These are phyloP conservation scores for Acanthis flammea DNA, from an alignment of 2,797 vertebrate genomes.

Conservation along the genomic window DNA sequence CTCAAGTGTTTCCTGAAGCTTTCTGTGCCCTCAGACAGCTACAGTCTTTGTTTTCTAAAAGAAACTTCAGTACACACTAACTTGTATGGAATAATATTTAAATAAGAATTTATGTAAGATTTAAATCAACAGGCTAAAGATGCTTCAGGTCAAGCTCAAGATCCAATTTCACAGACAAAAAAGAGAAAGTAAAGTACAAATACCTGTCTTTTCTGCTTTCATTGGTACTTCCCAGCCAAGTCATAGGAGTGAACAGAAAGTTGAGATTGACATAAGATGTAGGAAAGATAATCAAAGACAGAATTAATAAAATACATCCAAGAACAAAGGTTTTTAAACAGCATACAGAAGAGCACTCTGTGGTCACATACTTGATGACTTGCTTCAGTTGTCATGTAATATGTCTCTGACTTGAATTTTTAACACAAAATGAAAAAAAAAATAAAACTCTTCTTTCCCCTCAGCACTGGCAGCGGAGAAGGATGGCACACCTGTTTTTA, in stretches of 20 bases:
- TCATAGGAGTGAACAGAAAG: not conserved
- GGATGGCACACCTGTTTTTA: conserved; percentile 88
- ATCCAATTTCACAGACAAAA: not conserved
- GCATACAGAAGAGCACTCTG: not conserved
- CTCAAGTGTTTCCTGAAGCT: not conserved
- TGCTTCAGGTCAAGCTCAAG: not conserved
- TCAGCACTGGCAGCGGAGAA: conserved; percentile 85
- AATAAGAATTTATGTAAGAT: not conserved
- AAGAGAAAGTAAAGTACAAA: not conserved
- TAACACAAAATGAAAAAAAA: not conserved
- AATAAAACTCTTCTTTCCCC: not conserved
- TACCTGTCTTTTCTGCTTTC: not conserved
- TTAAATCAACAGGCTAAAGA: not conserved
- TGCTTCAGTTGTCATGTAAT: not conserved
- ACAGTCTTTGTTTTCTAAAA: not conserved
- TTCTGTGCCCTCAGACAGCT: not conserved
- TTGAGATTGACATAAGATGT: not conserved
- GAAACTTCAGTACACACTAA: not conserved
- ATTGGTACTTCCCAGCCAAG: not conserved
- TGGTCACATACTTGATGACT: not conserved
- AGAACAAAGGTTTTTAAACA: not conserved
- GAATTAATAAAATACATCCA: not conserved
- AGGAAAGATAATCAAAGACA: not conserved
- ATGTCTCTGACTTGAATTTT: not conserved
- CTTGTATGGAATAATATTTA: not conserved